Conservation (phyloP, 2,888 invertebrate genomes). For the Nomada ruficornis region DNA sequence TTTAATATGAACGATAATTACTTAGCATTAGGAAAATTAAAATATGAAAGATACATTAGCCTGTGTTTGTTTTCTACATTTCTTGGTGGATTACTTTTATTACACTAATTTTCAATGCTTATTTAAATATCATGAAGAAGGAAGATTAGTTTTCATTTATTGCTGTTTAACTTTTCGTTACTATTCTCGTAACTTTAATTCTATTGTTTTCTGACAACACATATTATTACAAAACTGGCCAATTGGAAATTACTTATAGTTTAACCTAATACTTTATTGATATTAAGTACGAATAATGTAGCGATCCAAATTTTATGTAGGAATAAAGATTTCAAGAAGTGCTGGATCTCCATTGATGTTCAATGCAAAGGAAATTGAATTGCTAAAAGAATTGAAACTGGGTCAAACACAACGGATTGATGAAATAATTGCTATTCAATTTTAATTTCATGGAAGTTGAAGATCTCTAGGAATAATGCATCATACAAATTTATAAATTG, state of each 20-base stretch:
- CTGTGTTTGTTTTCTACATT: not conserved
- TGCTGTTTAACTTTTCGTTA: not conserved
- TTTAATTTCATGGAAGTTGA: slow-evolving; percentile 1
- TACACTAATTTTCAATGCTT: not conserved
- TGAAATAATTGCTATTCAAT: not conserved
- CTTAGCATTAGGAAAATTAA: slow-evolving; percentile 2
- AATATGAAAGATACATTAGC: not conserved
- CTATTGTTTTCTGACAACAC: not conserved
- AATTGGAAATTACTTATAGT: slow-evolving; percentile 34
- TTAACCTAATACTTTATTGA: not conserved
- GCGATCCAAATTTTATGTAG: slow-evolving; percentile 28
- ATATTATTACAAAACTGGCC: not conserved
- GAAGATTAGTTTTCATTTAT: no score
- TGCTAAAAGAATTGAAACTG: slow-evolving; percentile 26
- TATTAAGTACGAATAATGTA: not conserved
- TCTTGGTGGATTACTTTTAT: not conserved
- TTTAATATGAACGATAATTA: not conserved
- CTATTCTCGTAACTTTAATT: not conserved
- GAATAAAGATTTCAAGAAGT: slow-evolving; percentile 7
- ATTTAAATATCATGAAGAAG: no score
- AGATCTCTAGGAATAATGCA: not conserved
- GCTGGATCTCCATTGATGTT: slow-evolving; percentile 36
- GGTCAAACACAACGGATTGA: slow-evolving; percentile 12
- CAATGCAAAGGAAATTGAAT: slow-evolving; percentile 44
- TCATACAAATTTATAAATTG: not conserved